Conservation (phyloP, 2,113 vertebrate species). For the Sylvietta virens region DNA sequence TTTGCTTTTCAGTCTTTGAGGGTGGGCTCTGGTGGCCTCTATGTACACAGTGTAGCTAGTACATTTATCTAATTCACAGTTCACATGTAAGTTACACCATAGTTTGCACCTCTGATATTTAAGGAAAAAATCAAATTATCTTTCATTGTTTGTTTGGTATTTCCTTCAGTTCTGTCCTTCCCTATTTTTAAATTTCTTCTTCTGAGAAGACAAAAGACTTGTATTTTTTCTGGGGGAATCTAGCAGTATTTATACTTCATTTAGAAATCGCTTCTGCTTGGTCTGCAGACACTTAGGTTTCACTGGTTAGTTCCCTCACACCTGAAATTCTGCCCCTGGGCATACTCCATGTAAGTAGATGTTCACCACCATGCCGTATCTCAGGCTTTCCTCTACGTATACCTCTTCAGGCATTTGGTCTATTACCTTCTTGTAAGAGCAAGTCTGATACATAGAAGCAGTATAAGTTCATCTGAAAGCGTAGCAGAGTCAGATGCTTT, state of each 20-base stretch:
- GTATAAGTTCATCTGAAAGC: neutral
- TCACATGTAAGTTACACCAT: neutral
- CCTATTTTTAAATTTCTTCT: neutral
- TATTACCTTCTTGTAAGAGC: neutral
- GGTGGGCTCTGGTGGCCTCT: neutral
- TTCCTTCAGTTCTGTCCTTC: neutral
- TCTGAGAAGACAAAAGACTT: neutral
- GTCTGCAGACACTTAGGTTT: neutral
- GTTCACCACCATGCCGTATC: neutral
- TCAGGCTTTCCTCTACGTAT: neutral
- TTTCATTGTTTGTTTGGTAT: neutral
- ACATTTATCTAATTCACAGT: neutral
- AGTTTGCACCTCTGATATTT: neutral
- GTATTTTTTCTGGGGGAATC: neutral
- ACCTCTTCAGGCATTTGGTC: neutral
- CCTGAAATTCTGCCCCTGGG: neutral
- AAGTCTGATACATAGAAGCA: neutral
- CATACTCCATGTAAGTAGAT: neutral
- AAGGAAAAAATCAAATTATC: neutral
- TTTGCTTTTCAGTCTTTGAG: neutral
- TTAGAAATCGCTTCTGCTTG: neutral
- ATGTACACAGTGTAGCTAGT: neutral
- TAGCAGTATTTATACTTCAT: neutral
- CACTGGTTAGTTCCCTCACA: accelerated
- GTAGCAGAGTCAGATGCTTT: neutral